phyloP scores from a whole-genome alignment of 2,797 vertebrate species.

The Chaenodraco wilsoni region DNA sequence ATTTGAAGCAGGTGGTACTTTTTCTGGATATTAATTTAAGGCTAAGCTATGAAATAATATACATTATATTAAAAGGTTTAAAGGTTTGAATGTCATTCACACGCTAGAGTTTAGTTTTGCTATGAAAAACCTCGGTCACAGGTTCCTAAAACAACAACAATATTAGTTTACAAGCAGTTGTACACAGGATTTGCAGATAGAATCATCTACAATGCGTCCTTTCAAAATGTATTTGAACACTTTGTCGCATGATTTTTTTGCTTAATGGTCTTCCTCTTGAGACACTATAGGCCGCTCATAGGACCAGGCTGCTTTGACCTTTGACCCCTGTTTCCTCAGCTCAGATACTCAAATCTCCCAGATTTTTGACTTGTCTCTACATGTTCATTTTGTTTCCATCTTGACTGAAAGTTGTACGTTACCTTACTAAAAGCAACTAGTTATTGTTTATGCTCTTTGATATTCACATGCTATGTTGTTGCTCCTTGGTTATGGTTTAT shows the following conservation, averaged over 20 bases:
- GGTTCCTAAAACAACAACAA: too few relatives aligned
- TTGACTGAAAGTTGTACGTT: background rate
- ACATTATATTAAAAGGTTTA: too few relatives aligned
- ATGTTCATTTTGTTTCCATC: background rate
- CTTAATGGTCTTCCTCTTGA: background rate
- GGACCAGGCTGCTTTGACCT: background rate
- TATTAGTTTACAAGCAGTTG: background rate
- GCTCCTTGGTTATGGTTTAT: background rate
- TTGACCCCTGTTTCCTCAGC: background rate
- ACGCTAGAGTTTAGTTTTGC: too few relatives aligned
- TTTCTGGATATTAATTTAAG: background rate
- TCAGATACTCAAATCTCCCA: background rate
- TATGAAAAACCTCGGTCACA: too few relatives aligned
- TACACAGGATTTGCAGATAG: background rate
- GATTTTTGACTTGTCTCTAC: conserved; percentile 3
- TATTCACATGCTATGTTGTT: background rate
- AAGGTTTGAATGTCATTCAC: too few relatives aligned
- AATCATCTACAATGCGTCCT: too few relatives aligned
- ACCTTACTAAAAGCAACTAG: background rate
- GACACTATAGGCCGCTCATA: background rate
- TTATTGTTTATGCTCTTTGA: background rate
- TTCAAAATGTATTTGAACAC: background rate
- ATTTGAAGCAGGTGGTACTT: background rate
- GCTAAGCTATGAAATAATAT: too few relatives aligned
- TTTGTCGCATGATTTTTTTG: too few relatives aligned